Base-by-base conservation (phyloP, 2,113 vertebrate species). In the Stictonetta naevosa region DNA sequence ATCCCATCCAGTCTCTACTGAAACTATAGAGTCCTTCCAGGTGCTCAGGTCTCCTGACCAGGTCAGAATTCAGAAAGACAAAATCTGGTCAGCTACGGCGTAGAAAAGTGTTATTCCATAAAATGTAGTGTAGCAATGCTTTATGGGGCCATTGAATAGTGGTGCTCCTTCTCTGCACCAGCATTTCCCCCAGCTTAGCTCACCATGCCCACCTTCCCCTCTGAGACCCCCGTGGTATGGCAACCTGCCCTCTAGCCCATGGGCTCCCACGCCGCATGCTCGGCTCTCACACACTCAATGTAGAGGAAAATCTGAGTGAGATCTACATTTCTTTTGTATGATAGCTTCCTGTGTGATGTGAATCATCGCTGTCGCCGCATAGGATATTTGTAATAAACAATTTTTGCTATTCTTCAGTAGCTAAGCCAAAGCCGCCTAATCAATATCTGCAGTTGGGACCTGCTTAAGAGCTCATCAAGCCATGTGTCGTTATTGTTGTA, bases 361-460 rank as follows among this genome's bases (percentile, higher is more conserved):
- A 86, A 82, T 71, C 46, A 40, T 78, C 12, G 17, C 44, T 82
- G 44, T 36, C 21, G 38, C 59, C 34, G 13, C 56, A 36, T 3
- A 60, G 6, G 29, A 13, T 72, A 62, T 69, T 78, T 46, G 28
- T 72, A 80, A 67, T 53, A 55, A 88, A 67, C 50, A 34, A 8
- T 13, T 79, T 62, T 15, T 82, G 69, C 33, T 77, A 26, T 62
- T 73, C 28, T 50, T 76, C 50, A 46, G 22, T 11, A 73, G 26
- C n/a, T 52, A 38, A 94, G 60, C 73, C 62, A 84, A 90, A 87
- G 34, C 21, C 42, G 34, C 33, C 58, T 38, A 26, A 96, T 95
- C 94, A 88, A 92, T 93, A 95, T 17, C 62, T 75, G 38, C 2
- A 6, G 11, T 67, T 92, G 82, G 86, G 53, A 62, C 56, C 40